phyloP scores from a whole-genome alignment of 2,888 invertebrate genomes.

The Tribolium freemani region DNA sequence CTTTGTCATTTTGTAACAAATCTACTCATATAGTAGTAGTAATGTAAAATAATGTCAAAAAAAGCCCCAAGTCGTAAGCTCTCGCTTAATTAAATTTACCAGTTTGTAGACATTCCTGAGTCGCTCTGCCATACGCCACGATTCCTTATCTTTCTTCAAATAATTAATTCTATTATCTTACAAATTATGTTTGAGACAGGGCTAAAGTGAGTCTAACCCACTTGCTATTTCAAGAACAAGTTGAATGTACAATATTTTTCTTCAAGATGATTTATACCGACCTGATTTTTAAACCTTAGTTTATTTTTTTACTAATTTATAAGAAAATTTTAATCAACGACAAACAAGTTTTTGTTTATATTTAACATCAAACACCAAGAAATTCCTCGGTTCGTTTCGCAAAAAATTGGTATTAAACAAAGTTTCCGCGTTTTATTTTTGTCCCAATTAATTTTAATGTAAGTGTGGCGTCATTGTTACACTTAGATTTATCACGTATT shows the following conservation, averaged over 20 bases:
- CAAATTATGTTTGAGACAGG: slow-evolving; percentile 16
- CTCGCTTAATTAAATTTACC: slow-evolving; percentile 1
- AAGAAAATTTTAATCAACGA: no score
- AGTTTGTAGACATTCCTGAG: not conserved
- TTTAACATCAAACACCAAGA: no score
- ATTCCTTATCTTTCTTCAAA: not conserved
- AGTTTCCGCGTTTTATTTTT: no score
- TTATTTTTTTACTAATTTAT: no score
- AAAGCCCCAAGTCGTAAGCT: not conserved
- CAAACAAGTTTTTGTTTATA: no score
- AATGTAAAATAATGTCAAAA: not conserved
- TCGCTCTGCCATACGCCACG: not conserved
- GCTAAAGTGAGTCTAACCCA: not conserved
- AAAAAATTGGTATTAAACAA: no score
- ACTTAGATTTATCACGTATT: not conserved
- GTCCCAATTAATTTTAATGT: not conserved
- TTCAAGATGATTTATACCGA: no score
- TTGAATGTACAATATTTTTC: not conserved
- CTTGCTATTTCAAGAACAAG: not conserved
- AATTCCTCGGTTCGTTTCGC: no score
- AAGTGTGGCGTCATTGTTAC: not conserved
- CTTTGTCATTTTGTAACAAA: no score
- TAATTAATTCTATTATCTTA: slow-evolving; percentile 13
- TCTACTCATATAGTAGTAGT: no score
- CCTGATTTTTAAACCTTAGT: no score